phyloP scores from a whole-genome alignment of 2,888 invertebrate genomes.

The Apodemia mormo region DNA sequence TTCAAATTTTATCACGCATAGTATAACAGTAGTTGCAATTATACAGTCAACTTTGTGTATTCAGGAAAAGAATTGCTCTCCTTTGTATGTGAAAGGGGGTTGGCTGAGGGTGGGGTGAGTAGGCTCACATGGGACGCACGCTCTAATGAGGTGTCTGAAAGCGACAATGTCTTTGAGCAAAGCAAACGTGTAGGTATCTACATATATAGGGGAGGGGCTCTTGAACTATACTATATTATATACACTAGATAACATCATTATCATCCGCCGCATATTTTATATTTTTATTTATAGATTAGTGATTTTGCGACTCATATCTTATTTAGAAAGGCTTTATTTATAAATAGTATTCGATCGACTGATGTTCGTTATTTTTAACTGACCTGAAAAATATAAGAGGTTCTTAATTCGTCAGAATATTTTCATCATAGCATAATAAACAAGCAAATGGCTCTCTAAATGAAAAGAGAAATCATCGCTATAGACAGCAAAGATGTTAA shows the following conservation, averaged over 20 bases:
- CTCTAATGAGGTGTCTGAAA: conserved; percentile 82
- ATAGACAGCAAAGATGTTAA: too few species aligned
- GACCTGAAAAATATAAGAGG: too few species aligned
- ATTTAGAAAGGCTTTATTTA: too few species aligned
- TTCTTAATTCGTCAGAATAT: too few species aligned
- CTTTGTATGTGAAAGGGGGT: conserved; percentile 56
- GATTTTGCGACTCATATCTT: too few species aligned
- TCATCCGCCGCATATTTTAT: not conserved
- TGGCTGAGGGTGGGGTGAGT: conserved; percentile 50
- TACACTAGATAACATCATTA: conserved; percentile 25
- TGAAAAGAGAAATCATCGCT: too few species aligned
- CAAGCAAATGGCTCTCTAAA: too few species aligned
- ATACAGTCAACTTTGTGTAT: conserved; percentile 77
- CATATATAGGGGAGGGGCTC: conserved; percentile 72
- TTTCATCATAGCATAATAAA: too few species aligned
- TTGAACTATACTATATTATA: conserved; percentile 49
- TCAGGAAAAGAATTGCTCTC: conserved; percentile 75
- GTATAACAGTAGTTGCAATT: conserved; percentile 70
- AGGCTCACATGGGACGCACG: conserved; percentile 78
- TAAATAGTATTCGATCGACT: too few species aligned
- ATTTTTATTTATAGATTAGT: too few species aligned
- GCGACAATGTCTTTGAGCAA: conserved; percentile 82
- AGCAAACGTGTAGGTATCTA: conserved; percentile 78
- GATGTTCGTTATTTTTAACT: too few species aligned
- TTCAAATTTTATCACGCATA: conserved; percentile 20